phyloP scores from a whole-genome alignment of 2,888 invertebrate genomes.

The Adela reaumurella region DNA sequence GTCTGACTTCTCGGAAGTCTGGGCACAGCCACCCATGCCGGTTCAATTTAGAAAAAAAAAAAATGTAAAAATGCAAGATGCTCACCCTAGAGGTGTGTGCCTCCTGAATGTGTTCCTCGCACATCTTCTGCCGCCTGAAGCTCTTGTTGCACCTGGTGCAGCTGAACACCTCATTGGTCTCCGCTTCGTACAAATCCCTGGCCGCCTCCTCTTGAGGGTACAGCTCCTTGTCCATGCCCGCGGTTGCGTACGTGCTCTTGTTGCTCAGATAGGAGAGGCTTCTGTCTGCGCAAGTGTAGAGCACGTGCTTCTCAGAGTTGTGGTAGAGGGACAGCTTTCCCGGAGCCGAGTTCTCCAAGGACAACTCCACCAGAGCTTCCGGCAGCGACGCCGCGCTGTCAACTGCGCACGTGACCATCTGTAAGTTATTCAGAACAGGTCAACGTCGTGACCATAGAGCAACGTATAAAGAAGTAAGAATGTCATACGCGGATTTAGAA shows the following conservation, averaged over 20 bases:
- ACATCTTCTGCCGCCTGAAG: constrained; percentile 61
- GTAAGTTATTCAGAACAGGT: too few species aligned
- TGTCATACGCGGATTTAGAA: too few species aligned
- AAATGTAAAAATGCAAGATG: too few species aligned
- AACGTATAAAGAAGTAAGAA: too few species aligned
- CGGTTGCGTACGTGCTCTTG: constrained; percentile 38
- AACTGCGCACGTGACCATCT: constrained; percentile 48
- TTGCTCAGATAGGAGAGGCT: constrained; percentile 27
- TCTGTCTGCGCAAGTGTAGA: constrained; percentile 36
- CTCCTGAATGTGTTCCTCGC: constrained; percentile 59
- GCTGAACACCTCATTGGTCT: constrained; percentile 31
- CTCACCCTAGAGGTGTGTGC: constrained; percentile 30
- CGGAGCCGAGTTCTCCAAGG: constrained; percentile 39
- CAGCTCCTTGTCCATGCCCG: constrained; percentile 30
- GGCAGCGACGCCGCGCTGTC: constrained; percentile 41
- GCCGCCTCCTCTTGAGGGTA: constrained; percentile 22
- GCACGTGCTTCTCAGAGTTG: constrained; percentile 36
- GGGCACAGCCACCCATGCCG: too few species aligned
- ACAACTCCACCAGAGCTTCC: constrained; percentile 46
- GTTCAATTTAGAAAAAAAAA: too few species aligned
- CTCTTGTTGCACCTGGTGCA: constrained; percentile 50
- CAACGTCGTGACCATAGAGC: too few species aligned
- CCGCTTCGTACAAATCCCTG: constrained; percentile 32
- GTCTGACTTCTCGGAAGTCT: too few species aligned
- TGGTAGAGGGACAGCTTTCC: constrained; percentile 37